Conservation (phyloP, 2,888 invertebrate species). For the Cataglyphis altisquamis region DNA sequence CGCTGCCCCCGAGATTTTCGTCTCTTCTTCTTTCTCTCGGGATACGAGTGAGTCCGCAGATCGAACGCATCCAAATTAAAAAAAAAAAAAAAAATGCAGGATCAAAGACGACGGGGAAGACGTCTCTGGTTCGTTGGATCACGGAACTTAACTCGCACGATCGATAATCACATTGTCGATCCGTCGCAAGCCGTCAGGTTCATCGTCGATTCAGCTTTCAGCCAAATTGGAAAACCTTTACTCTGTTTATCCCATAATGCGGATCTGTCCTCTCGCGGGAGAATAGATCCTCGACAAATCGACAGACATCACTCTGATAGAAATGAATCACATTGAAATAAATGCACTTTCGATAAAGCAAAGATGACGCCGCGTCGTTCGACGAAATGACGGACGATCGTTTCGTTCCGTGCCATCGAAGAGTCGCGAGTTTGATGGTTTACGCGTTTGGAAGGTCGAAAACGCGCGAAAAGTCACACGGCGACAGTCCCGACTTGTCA, state of each 20-base stretch:
- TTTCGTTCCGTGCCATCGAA: constrained; percentile 27
- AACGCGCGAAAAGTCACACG: neutral
- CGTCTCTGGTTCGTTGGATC: neutral
- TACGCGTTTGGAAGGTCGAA: neutral
- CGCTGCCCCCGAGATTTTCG: neutral
- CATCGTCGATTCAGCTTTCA: neutral
- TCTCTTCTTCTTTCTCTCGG: neutral
- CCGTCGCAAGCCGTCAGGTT: neutral
- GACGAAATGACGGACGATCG: neutral
- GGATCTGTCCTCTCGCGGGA: neutral
- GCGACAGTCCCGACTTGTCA: constrained; percentile 18
- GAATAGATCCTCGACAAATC: neutral
- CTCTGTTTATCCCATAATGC: constrained; percentile 27
- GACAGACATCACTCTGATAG: neutral
- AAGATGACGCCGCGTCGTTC: neutral
- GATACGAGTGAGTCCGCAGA: neutral
- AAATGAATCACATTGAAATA: neutral
- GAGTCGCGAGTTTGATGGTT: neutral
- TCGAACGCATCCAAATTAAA: constrained; percentile 14
- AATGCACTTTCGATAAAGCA: neutral
- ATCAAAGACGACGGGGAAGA: neutral
- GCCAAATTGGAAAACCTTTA: neutral
- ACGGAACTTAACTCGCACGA: neutral
- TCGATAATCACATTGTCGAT: constrained; percentile 28
- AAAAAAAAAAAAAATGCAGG: neutral